A percentile compares a stretch with the other conserved stretches of the same genome.
Conservation (phyloP, 2,888 invertebrate genomes). For the Hipparchia sbordonii region DNA sequence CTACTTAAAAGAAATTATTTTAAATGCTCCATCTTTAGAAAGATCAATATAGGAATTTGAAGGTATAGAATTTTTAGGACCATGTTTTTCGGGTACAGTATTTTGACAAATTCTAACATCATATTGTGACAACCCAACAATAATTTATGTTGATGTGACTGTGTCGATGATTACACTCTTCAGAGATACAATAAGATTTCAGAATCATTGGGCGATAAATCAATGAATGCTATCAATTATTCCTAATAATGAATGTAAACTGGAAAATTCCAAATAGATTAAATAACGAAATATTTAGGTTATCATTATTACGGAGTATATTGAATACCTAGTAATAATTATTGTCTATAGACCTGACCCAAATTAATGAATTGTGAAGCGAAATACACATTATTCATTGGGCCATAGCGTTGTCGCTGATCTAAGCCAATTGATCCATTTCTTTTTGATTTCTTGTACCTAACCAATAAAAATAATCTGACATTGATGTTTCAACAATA, state of each 20-base stretch:
- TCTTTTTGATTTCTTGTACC: not conserved
- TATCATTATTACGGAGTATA: constrained; percentile 54
- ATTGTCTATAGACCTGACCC: constrained; percentile 52
- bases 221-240: constrained; percentile 41
- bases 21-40: too few species aligned
- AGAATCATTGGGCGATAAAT: constrained; percentile 27
- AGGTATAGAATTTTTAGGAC: too few species aligned
- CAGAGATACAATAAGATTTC: constrained; percentile 27
- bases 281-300: constrained; percentile 63
- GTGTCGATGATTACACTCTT: constrained; percentile 28
- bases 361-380: constrained; percentile 41
- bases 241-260: constrained; percentile 36
- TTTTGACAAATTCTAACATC: too few species aligned
- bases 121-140: too few species aligned
- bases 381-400: constrained; percentile 34
- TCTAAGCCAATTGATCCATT: constrained; percentile 8
- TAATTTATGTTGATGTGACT: not conserved
- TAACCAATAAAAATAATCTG: not conserved
- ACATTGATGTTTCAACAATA: not conserved
- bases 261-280: constrained; percentile 61
- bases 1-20: too few species aligned
- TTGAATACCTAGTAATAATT: constrained; percentile 41
- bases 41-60: too few species aligned
- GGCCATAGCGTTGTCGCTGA: constrained; percentile 8
- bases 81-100: too few species aligned